phyloP scores from a whole-genome alignment of 2,113 vertebrate genomes.

The Lagopus muta region DNA sequence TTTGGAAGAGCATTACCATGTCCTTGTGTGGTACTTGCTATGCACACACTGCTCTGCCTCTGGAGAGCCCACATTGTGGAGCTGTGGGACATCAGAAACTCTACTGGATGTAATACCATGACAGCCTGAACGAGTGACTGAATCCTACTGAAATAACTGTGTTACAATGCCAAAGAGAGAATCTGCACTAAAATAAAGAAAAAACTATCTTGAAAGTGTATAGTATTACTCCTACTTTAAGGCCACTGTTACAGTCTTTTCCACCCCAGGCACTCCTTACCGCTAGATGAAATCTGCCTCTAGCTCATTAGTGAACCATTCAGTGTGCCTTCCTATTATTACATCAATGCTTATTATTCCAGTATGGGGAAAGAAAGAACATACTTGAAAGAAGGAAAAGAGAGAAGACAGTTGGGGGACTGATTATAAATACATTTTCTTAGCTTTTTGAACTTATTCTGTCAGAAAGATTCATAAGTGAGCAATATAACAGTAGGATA shows the following conservation, averaged over 20 bases:
- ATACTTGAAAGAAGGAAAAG: not conserved
- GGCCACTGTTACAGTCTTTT: constrained; percentile 4
- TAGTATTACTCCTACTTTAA: constrained; percentile 1
- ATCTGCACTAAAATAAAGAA: not conserved
- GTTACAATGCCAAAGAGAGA: not conserved
- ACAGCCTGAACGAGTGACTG: not conserved
- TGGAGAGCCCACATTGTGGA: accelerated
- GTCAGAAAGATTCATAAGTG: constrained; percentile 59
- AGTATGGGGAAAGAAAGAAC: not conserved
- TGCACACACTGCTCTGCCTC: accelerated
- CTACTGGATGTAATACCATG: not conserved
- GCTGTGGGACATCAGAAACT: not conserved
- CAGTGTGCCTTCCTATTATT: not conserved
- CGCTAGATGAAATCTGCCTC: constrained; percentile 7
- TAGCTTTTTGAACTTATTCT: constrained; percentile 53
- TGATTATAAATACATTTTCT: constrained; percentile 55
- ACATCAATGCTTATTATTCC: constrained; percentile 45
- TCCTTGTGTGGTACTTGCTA: accelerated
- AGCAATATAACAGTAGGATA: constrained; percentile 45
- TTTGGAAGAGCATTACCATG: too few species aligned
- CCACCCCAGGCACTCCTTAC: not conserved
- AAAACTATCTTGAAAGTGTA: not conserved
- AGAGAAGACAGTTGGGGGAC: not conserved
- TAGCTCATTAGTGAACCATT: not conserved
- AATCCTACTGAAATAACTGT: not conserved